Percentiles rank a stretch among this genome's conserved stretches.
Evolutionary conservation across 1,140 invertebrate species (phyloP).

Genomic region (Samia ricini): DNA sequence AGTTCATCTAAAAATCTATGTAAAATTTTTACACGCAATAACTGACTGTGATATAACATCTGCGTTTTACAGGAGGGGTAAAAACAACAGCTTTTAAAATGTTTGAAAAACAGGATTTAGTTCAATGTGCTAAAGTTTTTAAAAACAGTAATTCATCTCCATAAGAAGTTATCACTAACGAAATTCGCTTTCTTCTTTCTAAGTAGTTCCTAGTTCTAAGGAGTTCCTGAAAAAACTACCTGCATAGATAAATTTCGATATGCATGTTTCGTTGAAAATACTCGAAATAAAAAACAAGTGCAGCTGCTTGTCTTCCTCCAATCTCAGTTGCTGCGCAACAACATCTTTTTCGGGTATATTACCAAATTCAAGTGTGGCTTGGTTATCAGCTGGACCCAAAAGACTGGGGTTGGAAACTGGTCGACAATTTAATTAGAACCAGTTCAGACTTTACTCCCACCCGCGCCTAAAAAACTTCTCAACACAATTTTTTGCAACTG

Average conservation of each 20-base stretch:
- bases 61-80: slow-evolving; percentile 37
- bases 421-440: slow-evolving; percentile 5
- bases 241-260: slow-evolving; percentile 41
- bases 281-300: too few relatives aligned
- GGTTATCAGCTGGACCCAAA: neutral
- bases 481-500: slow-evolving; percentile 5
- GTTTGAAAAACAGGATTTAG: slow-evolving; percentile 43
- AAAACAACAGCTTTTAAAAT: slow-evolving; percentile 42
- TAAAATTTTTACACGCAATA: too few relatives aligned
- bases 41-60: slow-evolving; percentile 37
- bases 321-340: slow-evolving; percentile 33
- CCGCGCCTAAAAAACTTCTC: neutral
- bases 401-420: slow-evolving; percentile 7
- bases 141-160: slow-evolving; percentile 37
- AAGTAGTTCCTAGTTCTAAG: too few relatives aligned
- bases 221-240: slow-evolving; percentile 47
- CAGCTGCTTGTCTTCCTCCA: slow-evolving; percentile 46
- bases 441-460: neutral
- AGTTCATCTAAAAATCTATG: too few relatives aligned
- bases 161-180: slow-evolving; percentile 36
- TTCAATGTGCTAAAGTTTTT: slow-evolving; percentile 44
- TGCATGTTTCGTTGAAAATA: slow-evolving; percentile 35
- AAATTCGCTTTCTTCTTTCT: slow-evolving; percentile 44
- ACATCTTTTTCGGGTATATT: neutral
- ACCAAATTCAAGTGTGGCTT: neutral